Base-by-base conservation (phyloP, 2,888 invertebrate species). In the Polydrusus tereticollis region DNA sequence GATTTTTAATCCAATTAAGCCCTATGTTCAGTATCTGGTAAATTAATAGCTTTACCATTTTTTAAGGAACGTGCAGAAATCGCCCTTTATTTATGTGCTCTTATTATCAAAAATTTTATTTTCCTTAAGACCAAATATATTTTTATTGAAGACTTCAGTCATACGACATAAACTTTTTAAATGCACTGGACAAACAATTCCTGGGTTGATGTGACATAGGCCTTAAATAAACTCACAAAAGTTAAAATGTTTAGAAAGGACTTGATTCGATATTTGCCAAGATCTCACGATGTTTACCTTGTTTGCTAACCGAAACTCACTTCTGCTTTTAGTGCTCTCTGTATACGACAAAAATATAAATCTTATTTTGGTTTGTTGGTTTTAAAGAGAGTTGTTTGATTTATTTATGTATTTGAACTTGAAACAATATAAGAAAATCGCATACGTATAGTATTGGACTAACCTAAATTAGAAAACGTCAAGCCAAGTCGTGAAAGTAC, bases 151-250 rank as follows among this genome's bases (percentile, higher is more conserved):
- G 29, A 29, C 6, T 10, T 16, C 14, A 29, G 7, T n/a, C 23
- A 16, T 7, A 14, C 8, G 16, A 55, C 52, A 16, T 2, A 29
- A 52, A 55, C 16, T 55, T 23, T 29, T 33, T 29, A 29, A 55
- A 29, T 55, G 52, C 29, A 29, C 52, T 29, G 29, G 7, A 6
- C 29, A 64, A 64, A 55, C 38, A 64, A 55, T 55, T 55, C 41
- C 55, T 38, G 55, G 52, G 55, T 33, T 21, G 52, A 55, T 64
- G 64, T 64, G 41, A 55, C 41, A 23, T 52, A 38, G 38, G 55
- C 64, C 64, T 55, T 64, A 36, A 64, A 64, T 64, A 64, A 64
- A 64, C 64, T 64, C 41, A 26, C 52, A 55, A 64, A 64, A 64
- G 64, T 33, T n/a, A 64, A 52, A 64, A 64, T 64, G 41, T 64